Base-by-base conservation (phyloP, 2,888 invertebrate genomes). In the Antheraea yamamai region DNA sequence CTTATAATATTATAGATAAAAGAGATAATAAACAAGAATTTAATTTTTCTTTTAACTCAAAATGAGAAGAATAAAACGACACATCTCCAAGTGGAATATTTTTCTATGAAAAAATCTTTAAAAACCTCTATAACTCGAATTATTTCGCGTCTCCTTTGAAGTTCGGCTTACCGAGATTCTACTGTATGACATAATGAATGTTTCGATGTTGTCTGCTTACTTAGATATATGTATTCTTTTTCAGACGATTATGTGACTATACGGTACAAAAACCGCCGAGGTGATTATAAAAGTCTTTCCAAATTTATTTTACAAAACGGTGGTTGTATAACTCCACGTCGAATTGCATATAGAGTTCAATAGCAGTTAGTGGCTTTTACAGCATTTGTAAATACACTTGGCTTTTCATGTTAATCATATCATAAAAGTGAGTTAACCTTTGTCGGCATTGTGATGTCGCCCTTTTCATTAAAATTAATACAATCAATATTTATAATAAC, bases 211-310 rank as follows among this genome's bases (percentile, higher is more conserved):
- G 75, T 73, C 26, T 18, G 26, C 26, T 70, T 70, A 70, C n/a
- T 66, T 26, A 20, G 30, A 20, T 26, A 20, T 71, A 4, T 70
- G 1, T 75, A 76, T 75, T 92, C 91, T 95, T 95, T 97, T 97
- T 90, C 97, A 98, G 98, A 98, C 96, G 98, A 98, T 96, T 98
- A 97, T 96, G 97, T 98, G 95, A 98, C 97, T 88, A 96, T 98
- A 92, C 97, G 97, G 95, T 98, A 98, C 96, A 98, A 97, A 96
- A 97, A 97, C 92, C 96, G 97, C 91, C 96, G 97, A 98, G 98
- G 98, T 98, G 96, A 96, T 95, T 96, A 96, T 95, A 84, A 74
- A 70, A 73, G 80, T 79, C 82, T 80, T 88, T 88, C 84, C 80
- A 85, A 88, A 89, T 86, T 87, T 81, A 79, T 82, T 79, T 79